phyloP scores from a whole-genome alignment of 2,113 vertebrate species.

The Oncorhynchus gorbuscha region DNA sequence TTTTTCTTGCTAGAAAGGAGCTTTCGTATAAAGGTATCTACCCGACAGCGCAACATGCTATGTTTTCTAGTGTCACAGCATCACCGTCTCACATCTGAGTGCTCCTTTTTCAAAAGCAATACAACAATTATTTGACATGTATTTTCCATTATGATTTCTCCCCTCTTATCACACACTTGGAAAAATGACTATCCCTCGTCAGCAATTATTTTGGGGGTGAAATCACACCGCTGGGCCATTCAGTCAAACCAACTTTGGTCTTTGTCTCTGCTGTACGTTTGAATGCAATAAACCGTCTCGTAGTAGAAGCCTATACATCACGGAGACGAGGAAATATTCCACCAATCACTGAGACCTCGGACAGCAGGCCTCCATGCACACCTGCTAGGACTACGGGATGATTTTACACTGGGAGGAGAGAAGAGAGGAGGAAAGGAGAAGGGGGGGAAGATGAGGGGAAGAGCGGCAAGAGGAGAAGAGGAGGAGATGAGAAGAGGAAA shows the following conservation, averaged over 20 bases:
- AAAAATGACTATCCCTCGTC: background rate
- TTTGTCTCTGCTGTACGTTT: slow-evolving; percentile 29
- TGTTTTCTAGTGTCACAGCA: background rate
- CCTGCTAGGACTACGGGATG: background rate
- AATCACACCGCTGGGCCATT: slow-evolving; percentile 12
- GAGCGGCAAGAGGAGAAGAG: no score
- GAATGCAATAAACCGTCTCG: slow-evolving; percentile 30
- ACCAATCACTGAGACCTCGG: slow-evolving; percentile 4
- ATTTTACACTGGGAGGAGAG: background rate
- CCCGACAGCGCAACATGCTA: no score
- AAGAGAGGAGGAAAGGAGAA: no score
- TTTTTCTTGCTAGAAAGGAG: no score
- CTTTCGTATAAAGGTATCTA: no score
- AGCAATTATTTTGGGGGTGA: slow-evolving; percentile 17
- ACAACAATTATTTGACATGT: slow-evolving; percentile 29
- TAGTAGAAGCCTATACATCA: slow-evolving; percentile 20
- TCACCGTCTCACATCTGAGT: background rate
- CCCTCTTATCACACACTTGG: background rate
- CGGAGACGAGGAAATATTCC: background rate
- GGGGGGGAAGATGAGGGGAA: background rate
- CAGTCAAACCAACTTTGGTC: slow-evolving; percentile 31
- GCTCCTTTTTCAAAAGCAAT: slow-evolving; percentile 21
- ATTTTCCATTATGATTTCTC: slow-evolving; percentile 15
- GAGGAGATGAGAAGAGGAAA: no score
- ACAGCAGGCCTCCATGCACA: background rate